Evolutionary conservation across 2,888 invertebrate species (phyloP).

Genomic region (Rhamnusium bicolor): DNA sequence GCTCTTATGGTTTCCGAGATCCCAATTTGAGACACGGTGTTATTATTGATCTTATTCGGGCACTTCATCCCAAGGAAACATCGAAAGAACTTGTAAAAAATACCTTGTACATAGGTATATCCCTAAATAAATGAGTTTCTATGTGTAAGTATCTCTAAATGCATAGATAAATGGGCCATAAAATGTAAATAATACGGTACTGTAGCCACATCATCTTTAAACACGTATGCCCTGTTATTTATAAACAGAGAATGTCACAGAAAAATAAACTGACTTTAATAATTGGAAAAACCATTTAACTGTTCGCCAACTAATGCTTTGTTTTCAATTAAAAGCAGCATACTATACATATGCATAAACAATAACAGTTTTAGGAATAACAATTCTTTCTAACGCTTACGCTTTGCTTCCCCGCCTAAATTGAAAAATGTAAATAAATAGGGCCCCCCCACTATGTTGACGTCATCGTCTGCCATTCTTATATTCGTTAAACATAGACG

Average conservation of each 20-base stretch:
- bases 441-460: conserved; percentile 43
- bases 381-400: conserved; percentile 8
- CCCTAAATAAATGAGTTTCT: too few relatives aligned
- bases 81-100: too few relatives aligned
- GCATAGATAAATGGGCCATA: too few relatives aligned
- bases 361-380: conserved; percentile 3
- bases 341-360: not conserved
- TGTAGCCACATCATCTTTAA: not conserved
- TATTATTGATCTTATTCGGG: too few relatives aligned
- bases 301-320: not conserved
- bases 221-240: not conserved
- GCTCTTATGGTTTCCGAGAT: too few relatives aligned
- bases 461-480: conserved; percentile 39
- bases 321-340: not conserved
- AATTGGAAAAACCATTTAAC: not conserved
- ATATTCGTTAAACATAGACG: conserved; percentile 29
- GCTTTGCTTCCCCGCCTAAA: conserved; percentile 23
- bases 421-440: conserved; percentile 61
- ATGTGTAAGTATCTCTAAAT: too few relatives aligned
- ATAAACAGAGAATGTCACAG: not conserved
- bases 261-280: not conserved
- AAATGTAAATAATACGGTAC: too few relatives aligned
- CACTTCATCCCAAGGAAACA: too few relatives aligned
- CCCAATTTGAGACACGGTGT: too few relatives aligned
- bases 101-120: too few relatives aligned